phyloP scores from a whole-genome alignment of 2,888 invertebrate species.

The Pseudococcus jackbeardsleyi region DNA sequence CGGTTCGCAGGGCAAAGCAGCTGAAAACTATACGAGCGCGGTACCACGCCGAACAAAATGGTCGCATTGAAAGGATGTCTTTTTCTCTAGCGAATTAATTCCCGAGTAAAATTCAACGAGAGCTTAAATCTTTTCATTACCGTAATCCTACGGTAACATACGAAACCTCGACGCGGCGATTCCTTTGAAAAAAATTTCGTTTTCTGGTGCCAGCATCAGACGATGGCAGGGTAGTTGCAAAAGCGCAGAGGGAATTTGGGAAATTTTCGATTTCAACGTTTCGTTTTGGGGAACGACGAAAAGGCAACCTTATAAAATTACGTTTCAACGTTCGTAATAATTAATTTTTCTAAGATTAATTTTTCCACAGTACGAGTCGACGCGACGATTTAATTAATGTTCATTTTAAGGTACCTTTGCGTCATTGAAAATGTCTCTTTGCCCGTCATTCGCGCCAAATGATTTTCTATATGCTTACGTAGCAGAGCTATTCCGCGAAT shows the following conservation, averaged over 20 bases:
- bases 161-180: neutral
- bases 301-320: slow-evolving; percentile 35
- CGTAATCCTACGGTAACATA: neutral
- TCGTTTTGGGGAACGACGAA: neutral
- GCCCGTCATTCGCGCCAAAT: neutral
- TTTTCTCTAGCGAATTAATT: slow-evolving; percentile 15
- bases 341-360: slow-evolving; percentile 27
- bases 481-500: no score
- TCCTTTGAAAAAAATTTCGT: neutral
- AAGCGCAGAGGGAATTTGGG: neutral
- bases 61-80: neutral
- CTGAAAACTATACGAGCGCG: neutral
- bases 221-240: neutral
- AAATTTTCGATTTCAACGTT: neutral
- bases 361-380: neutral
- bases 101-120: slow-evolving; percentile 23
- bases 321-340: neutral
- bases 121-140: slow-evolving; percentile 27
- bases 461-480: no score
- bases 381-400: slow-evolving; percentile 20
- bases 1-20: no score
- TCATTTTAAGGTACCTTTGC: neutral
- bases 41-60: neutral
- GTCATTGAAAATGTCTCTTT: neutral
- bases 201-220: neutral